Conservation (phyloP, 2,113 vertebrate species). For the Hystrix brachyura region DNA sequence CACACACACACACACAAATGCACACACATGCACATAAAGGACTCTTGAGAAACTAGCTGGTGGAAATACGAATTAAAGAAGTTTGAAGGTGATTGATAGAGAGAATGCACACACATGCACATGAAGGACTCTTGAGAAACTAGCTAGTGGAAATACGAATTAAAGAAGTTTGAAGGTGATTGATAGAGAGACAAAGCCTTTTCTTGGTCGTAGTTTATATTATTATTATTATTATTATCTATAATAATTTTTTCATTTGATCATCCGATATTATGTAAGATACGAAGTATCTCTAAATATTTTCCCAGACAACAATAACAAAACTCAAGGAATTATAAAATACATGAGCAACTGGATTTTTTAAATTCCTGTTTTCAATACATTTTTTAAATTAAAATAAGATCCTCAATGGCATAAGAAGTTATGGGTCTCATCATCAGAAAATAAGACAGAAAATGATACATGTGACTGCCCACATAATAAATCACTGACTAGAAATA, state of each 20-base stretch:
- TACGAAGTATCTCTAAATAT: not conserved
- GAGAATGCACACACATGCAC: fast-evolving
- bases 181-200: not conserved
- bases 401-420: not conserved
- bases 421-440: not conserved
- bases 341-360: not conserved
- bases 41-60: not conserved
- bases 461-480: not conserved
- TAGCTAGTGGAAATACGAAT: not conserved
- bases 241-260: not conserved
- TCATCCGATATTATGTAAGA: not conserved
- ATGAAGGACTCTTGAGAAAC: not conserved
- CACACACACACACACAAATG: not conserved
- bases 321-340: not conserved
- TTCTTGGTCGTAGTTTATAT: not conserved
- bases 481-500: not conserved
- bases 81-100: not conserved
- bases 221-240: not conserved
- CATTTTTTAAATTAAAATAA: not conserved
- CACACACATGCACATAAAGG: not conserved
- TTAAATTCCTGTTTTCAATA: not conserved
- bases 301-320: not conserved
- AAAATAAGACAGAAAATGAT: not conserved
- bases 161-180: not conserved
- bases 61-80: not conserved